Evolutionary conservation across 1,140 invertebrate species (phyloP).

Genomic region (Galleria mellonella): DNA sequence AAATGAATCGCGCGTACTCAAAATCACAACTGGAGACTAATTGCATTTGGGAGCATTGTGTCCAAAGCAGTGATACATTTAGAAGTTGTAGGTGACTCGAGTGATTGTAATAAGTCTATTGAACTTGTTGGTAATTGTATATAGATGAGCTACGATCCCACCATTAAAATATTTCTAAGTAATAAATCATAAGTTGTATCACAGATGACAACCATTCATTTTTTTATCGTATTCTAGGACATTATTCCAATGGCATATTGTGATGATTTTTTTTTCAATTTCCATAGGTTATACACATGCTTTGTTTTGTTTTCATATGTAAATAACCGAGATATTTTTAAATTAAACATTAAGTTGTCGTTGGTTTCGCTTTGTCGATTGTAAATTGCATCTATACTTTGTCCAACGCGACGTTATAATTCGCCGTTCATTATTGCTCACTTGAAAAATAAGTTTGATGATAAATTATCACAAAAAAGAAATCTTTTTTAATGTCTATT

Average conservation of each 20-base stretch:
- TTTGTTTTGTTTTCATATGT: constrained; percentile 39
- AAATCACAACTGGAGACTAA: neutral
- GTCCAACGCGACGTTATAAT: constrained; percentile 27
- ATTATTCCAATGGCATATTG: constrained; percentile 68
- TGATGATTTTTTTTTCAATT: constrained; percentile 59
- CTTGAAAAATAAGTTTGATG: constrained; percentile 17
- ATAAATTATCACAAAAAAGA: constrained; percentile 17
- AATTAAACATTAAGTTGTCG: constrained; percentile 29
- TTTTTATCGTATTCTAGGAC: constrained; percentile 52
- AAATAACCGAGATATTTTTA: constrained; percentile 43
- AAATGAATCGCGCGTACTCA: neutral
- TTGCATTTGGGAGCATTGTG: constrained; percentile 7
- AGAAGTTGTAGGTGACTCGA: constrained; percentile 59
- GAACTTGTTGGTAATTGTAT: constrained; percentile 70
- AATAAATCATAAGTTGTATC: constrained; percentile 68
- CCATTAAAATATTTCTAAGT: constrained; percentile 71
- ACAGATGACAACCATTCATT: constrained; percentile 47
- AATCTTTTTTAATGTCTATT: constrained; percentile 25
- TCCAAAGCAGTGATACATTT: constrained; percentile 36
- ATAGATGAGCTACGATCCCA: constrained; percentile 72
- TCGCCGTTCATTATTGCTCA: constrained; percentile 49
- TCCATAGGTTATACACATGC: constrained; percentile 38
- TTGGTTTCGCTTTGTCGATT: constrained; percentile 36
- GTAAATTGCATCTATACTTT: constrained; percentile 31
- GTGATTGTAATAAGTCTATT: constrained; percentile 67